Percentiles rank a stretch among this genome's conserved stretches.
These are phyloP conservation scores for Labeo catla DNA, from an alignment of 2,113 vertebrate genomes.

Conservation along the genomic window DNA sequence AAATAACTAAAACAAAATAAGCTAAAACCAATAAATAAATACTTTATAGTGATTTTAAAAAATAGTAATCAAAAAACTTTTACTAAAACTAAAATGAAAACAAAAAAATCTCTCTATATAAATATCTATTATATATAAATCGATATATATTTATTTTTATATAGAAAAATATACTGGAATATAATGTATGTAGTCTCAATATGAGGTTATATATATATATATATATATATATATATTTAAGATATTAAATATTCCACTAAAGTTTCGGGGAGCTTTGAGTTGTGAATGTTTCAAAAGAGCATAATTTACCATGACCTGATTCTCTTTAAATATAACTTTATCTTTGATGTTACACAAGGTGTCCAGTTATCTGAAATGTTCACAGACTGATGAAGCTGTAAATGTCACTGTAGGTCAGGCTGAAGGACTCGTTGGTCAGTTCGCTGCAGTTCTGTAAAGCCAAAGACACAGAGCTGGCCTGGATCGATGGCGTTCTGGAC, in stretches of 20 bases:
- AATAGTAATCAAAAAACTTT: too few relatives aligned
- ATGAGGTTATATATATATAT: not conserved
- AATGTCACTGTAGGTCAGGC: conserved; percentile 80
- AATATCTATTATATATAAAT: too few relatives aligned
- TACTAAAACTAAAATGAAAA: too few relatives aligned
- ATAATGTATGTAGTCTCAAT: not conserved
- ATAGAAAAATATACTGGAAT: not conserved
- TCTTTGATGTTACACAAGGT: not conserved
- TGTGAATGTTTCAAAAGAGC: not conserved
- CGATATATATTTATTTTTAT: too few relatives aligned
- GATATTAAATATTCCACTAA: not conserved
- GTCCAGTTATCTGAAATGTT: not conserved
- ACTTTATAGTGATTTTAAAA: too few relatives aligned
- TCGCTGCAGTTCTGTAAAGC: conserved; percentile 98
- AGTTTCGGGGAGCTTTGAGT: not conserved
- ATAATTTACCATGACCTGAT: not conserved
- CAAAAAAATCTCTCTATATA: too few relatives aligned
- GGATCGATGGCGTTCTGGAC: conserved; percentile 97
- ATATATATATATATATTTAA: not conserved
- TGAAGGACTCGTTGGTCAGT: conserved; percentile 98
- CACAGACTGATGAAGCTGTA: not conserved
- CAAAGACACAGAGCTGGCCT: conserved; percentile 94
- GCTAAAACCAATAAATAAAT: too few relatives aligned
- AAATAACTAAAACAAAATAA: too few relatives aligned
- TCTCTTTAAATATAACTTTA: not conserved